Evolutionary conservation across 2,888 invertebrate species (phyloP).

Genomic region (Mythimna ferrago): DNA sequence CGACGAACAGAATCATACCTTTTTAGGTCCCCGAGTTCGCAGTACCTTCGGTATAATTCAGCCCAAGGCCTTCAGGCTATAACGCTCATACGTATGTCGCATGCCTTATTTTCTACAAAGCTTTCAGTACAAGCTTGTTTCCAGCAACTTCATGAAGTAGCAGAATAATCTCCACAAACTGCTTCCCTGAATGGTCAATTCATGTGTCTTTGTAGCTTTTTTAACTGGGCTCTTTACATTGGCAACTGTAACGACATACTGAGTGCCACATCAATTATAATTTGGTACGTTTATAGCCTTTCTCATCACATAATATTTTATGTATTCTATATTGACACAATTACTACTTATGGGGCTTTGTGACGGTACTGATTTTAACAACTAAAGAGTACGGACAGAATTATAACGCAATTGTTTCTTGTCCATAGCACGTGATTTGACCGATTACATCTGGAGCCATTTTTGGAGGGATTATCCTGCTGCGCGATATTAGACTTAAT

Average conservation of each 20-base stretch:
- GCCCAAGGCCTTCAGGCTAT: slow-evolving; percentile 48
- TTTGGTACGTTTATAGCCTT: slow-evolving; percentile 56
- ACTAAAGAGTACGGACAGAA: slow-evolving; percentile 54
- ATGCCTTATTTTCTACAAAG: slow-evolving; percentile 51
- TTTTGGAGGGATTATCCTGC: slow-evolving; percentile 63
- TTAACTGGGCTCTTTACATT: slow-evolving; percentile 24
- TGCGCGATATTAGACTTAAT: slow-evolving; percentile 60
- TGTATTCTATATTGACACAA: slow-evolving; percentile 56
- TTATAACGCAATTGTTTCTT: slow-evolving; percentile 59
- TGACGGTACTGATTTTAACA: slow-evolving; percentile 61
- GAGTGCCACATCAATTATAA: slow-evolving; percentile 46
- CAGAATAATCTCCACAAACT: slow-evolving; percentile 60
- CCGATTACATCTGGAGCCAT: slow-evolving; percentile 63
- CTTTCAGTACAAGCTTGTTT: slow-evolving; percentile 50
- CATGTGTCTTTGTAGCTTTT: slow-evolving; percentile 44
- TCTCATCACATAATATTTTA: slow-evolving; percentile 51
- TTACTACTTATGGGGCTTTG: slow-evolving; percentile 46
- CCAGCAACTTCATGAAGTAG: slow-evolving; percentile 45
- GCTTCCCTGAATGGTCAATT: slow-evolving; percentile 55
- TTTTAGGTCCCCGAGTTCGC: slow-evolving; percentile 42
- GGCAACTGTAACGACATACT: slow-evolving; percentile 49
- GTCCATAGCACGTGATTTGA: slow-evolving; percentile 62
- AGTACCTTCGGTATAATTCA: slow-evolving; percentile 22
- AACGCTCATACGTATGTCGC: slow-evolving; percentile 60
- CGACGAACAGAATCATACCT: slow-evolving; percentile 25